Evolutionary conservation across 1,140 invertebrate genomes (phyloP), one percentile per base, ranked within the genome.

Genomic region (Drosophila lacteicornis): DNA sequence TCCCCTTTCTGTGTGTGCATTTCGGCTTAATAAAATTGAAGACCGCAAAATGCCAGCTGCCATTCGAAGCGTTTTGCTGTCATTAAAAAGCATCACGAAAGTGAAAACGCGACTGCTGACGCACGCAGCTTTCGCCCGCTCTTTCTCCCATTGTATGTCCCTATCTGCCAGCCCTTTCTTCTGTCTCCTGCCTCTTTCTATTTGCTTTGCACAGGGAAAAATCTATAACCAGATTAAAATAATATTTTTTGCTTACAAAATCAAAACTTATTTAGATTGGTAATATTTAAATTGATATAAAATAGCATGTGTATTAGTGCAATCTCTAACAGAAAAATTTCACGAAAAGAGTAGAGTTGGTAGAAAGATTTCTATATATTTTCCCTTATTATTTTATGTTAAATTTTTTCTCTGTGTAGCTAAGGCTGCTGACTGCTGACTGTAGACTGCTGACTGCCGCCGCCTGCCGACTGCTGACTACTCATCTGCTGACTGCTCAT

Each of bases 81-180:
- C 83, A 86, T 86, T 86, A 87, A 83, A 78, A 86, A 80, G 70
- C 71, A 63, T 66, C 71, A 61, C 47, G 79, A 87, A 86, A 83
- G 83, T 82, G 83, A 86, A 86, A 88, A 83, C 67, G 76, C 58
- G 75, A 80, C 77, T 77, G 75, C 74, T 77, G 75, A 68, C 75
- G 66, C 51, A 46, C 33, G 62, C 60, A 43, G 58, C 57, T 53
- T 59, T 45, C 11, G 8, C 42, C 17, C 7, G 33, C 11, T 22
- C 9, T 62, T 27, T 15, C 15, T n/a, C 33, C 7, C 38, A 5
- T 19, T 57, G 51, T 58, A 19, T 47, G 50, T 15, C 27, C 11
- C 9, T 11, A 27, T 9, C 8, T 9, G 12, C 22, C 25, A 22
- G 33, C 33, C 33, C 33, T 33, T 33, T 33, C 33, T 33, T 9